Base-by-base conservation (phyloP, 2,888 invertebrate genomes). In the Malthinus seriepunctatus region DNA sequence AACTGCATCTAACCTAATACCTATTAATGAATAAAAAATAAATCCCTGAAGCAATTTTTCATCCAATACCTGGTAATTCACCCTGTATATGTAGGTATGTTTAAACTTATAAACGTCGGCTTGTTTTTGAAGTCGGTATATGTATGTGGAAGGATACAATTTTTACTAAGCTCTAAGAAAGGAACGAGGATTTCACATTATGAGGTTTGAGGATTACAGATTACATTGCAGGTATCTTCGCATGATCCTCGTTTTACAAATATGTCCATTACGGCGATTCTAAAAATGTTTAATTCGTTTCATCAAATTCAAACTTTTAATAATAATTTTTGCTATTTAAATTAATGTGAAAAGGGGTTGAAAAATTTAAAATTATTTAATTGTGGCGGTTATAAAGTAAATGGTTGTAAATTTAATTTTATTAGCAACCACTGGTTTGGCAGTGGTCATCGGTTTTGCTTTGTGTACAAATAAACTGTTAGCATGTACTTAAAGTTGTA, bases 141-240 rank as follows among this genome's bases (percentile, higher is more conserved):
- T 71, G 73, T 71, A 66, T 67, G 73, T 71, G 70, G 71, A 75
- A 75, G 75, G 76, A 76, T 75, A 72, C 71, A 75, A 71, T 73
- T 23, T 73, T 70, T 68, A 70, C 71, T 73, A 75, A 73, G 74
- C 73, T 68, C 67, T 23, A 65, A 72, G 73, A 73, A 76, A 75
- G 74, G 76, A 65, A 77, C 76, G 66, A 72, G 76, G 75, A 71
- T 78, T 77, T 76, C 76, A 78, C 77, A 78, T 78, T 78, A 76
- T 74, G 68, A 66, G 77, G 78, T 3, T 23, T 23, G 23, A 23
- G 23, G 23, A 23, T 23, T 23, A 23, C 5, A 23, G 23, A 78
- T 78, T 78, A 77, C 75, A 66, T 59, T 63, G 63, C 56, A 60
- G 63, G 60, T 63, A 63, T 60, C 60, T 60, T 39, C 50, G 33